Evolutionary conservation across 2,797 vertebrate species (phyloP), one percentile per base, ranked within the genome.

Genomic region (Manis pentadactyla): DNA sequence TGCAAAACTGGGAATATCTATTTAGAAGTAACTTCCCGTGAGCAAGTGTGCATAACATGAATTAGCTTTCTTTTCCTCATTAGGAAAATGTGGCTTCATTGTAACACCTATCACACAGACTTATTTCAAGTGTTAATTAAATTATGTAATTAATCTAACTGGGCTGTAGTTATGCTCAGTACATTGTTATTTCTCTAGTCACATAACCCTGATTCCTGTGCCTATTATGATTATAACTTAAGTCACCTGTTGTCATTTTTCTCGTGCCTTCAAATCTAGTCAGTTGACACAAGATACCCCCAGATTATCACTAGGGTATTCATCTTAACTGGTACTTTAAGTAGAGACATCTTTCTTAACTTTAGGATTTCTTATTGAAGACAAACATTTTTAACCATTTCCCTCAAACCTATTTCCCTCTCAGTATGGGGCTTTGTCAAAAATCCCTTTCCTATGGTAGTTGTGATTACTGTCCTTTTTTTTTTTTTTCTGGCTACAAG

Each of bases 101-200:
- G 68, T 89, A 64, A 17, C 17, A 61, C 11, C 42, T 90, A 61
- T 94, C 17, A 69, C 14, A 46, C 3, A 86, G 19, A 78, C 14
- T 64, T 94, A 79, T 79, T 82, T 84, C 88, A 77, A 87, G n/a
- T 75, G 63, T 61, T 93, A 87, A 87, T 87, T 90, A 85, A 79
- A 57, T 81, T 91, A n/a, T 19, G n/a, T 77, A 75, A 92, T 64
- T 90, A 68, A 90, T 69, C 19, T 77, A 51, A 46, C 29, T 86
- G 19, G 53, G 7, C 18, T 93, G 0, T 68, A 63, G 63, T 51
- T 57, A 2, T 71, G 15, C 14, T 85, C 46, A 85, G 7, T 49
- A 82, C n/a, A 71, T 73, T 31, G 10, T 42, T 59, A 63, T 61
- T 34, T 83, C 31, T 86, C 34, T 82, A 55, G 1, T 93, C 46